Conservation (phyloP, 2,113 vertebrate genomes). For the Carassius auratus region DNA sequence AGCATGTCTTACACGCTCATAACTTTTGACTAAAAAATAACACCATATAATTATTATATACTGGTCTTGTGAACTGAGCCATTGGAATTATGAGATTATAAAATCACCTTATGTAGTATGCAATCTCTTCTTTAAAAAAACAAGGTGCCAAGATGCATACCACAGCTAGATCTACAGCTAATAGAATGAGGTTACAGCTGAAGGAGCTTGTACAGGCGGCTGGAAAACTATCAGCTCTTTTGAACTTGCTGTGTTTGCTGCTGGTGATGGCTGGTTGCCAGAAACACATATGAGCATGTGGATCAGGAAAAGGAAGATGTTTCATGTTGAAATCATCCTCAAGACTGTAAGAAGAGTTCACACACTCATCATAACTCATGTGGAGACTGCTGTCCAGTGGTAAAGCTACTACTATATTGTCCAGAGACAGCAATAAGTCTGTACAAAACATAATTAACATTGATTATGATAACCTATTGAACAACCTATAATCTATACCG, state of each 20-base stretch:
- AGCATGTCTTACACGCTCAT: too few species aligned
- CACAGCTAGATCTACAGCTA: slow-evolving; percentile 13
- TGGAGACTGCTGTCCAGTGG: not conserved
- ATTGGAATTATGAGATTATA: not conserved
- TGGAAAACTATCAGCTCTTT: slow-evolving; percentile 1
- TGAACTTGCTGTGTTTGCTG: slow-evolving; percentile 16
- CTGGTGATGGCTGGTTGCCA: slow-evolving; percentile 1
- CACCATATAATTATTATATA: not conserved
- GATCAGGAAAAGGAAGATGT: slow-evolving; percentile 5
- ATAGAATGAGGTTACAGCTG: not conserved
- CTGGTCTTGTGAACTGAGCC: not conserved
- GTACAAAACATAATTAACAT: not conserved
- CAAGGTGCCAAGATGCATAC: not conserved
- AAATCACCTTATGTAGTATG: not conserved
- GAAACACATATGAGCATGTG: slow-evolving; percentile 22
- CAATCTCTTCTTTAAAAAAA: not conserved
- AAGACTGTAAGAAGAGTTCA: not conserved
- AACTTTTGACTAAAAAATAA: too few species aligned
- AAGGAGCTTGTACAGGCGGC: slow-evolving; percentile 2
- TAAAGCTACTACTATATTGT: not conserved
- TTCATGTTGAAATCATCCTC: slow-evolving; percentile 21
- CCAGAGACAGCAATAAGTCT: not conserved
- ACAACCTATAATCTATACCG: not conserved
- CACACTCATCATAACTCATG: not conserved
- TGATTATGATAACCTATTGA: not conserved